These are phyloP conservation scores for Aphodius granarius DNA, from an alignment of 2,888 invertebrate genomes.

Conservation along the genomic window DNA sequence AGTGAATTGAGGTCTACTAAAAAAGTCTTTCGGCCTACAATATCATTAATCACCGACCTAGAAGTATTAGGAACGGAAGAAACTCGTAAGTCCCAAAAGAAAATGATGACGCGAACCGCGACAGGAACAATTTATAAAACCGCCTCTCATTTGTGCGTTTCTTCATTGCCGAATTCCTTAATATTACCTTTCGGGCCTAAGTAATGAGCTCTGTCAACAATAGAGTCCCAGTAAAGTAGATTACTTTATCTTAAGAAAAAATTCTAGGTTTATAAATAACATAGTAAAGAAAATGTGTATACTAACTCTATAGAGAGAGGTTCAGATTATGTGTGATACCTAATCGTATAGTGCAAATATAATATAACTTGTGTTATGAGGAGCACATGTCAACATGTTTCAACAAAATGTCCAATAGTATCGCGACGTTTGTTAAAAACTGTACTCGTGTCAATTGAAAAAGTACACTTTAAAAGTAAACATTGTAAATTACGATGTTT, in stretches of 20 bases:
- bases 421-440: neutral
- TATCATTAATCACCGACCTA: neutral
- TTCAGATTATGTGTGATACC: neutral
- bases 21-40: neutral
- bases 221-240: neutral
- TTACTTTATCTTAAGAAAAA: neutral
- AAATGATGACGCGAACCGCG: neutral
- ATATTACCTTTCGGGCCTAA: neutral
- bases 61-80: neutral
- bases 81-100: neutral
- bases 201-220: neutral
- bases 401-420: neutral
- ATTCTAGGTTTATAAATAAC: neutral
- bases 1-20: neutral
- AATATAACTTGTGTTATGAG: neutral
- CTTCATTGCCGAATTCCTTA: neutral
- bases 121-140: neutral
- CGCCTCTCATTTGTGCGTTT: neutral
- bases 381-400: neutral
- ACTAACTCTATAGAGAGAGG: too few relatives aligned
- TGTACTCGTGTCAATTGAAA: neutral
- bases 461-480: neutral
- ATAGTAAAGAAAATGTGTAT: too few relatives aligned
- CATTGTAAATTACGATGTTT: neutral
- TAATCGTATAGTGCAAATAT: neutral